phyloP scores from a whole-genome alignment of 1,140 invertebrate species.

The Telenomus remus region DNA sequence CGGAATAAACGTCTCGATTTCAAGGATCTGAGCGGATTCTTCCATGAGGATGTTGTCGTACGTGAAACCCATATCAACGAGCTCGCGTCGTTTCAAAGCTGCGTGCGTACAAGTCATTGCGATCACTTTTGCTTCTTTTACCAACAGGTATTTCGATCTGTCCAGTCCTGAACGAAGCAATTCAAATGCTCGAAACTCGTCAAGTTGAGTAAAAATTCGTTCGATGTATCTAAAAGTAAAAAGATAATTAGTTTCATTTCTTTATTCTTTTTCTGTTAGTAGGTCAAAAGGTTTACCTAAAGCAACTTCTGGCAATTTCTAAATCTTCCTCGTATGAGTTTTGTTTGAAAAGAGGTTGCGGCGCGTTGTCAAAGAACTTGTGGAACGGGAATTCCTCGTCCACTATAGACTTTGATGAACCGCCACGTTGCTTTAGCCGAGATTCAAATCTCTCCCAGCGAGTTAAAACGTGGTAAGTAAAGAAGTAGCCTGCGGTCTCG shows the following conservation, averaged over 20 bases:
- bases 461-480: slow-evolving; percentile 89
- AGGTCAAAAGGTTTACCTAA: slow-evolving; percentile 77
- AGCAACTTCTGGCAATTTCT: slow-evolving; percentile 94
- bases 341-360: slow-evolving; percentile 92
- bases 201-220: slow-evolving; percentile 96
- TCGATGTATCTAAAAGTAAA: slow-evolving; percentile 88
- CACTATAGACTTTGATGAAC: slow-evolving; percentile 62
- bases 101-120: slow-evolving; percentile 99
- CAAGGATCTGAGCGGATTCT: slow-evolving; percentile 98
- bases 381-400: slow-evolving; percentile 93
- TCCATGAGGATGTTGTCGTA: slow-evolving; percentile 99
- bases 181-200: slow-evolving; percentile 99
- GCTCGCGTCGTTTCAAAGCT: slow-evolving; percentile 95
- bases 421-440: slow-evolving; percentile 77
- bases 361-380: slow-evolving; percentile 93
- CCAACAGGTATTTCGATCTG: slow-evolving; percentile 95
- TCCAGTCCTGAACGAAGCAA: slow-evolving; percentile 95
- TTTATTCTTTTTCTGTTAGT: slow-evolving; percentile 7
- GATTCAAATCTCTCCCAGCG: slow-evolving; percentile 92
- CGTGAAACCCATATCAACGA: slow-evolving; percentile 96
- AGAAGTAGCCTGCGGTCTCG: slow-evolving; percentile 97
- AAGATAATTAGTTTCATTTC: slow-evolving; percentile 10
- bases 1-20: slow-evolving; percentile 99
- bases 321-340: slow-evolving; percentile 89
- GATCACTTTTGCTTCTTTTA: slow-evolving; percentile 99